Base-by-base conservation (phyloP, 2,113 vertebrate species). In the Isurus oxyrinchus region DNA sequence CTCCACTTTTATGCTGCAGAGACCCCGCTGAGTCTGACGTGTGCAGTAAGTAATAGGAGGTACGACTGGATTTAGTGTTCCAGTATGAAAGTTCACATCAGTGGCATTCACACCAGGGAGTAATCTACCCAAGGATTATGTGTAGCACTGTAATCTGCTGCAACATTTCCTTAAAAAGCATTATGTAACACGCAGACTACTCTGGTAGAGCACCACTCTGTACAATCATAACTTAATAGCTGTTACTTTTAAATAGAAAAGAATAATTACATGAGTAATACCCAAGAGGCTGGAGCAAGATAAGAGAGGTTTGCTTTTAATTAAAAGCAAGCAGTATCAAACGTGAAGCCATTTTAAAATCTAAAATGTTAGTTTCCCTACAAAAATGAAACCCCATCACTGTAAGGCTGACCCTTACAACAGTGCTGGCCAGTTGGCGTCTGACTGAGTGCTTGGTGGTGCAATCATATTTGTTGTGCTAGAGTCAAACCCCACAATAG, bases 261-360 rank as follows among this genome's bases (percentile, higher is more conserved):
- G 59, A 94, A 63, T 94, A 94, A 94, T 94, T 94, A 94, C 59
- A 40, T 40, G 21, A n/a, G 21, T n/a, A 63, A 63, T 40, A 23
- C 90, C 59, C 57, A 11, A 40, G 59, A 66, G 90, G n/a, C 19
- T 40, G 59, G 19, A 94, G 87, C 16, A 94, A 84, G 81, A 16
- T 49, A 44, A 63, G n/a, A 94, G 35, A 66, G 59, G 90, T 40
- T 94, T 94, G 59, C n/a, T 40, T 91, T 91, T 93, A 93, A 93
- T 61, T 81, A 81, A 81, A 81, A 81, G 40, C n/a, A 19, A 81
- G 76, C 76, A 81, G 3, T 0, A 84, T 84, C 61, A 66, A 63
- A 63, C 11, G 14, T 25, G 40, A 61, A 66, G 14, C 59, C 35
- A 63, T 8, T n/a, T 59, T 63, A 40, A 63, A 61, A 63, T 63